These are phyloP conservation scores for Suillia variegata DNA, from an alignment of 2,888 invertebrate species.

Conservation along the genomic window DNA sequence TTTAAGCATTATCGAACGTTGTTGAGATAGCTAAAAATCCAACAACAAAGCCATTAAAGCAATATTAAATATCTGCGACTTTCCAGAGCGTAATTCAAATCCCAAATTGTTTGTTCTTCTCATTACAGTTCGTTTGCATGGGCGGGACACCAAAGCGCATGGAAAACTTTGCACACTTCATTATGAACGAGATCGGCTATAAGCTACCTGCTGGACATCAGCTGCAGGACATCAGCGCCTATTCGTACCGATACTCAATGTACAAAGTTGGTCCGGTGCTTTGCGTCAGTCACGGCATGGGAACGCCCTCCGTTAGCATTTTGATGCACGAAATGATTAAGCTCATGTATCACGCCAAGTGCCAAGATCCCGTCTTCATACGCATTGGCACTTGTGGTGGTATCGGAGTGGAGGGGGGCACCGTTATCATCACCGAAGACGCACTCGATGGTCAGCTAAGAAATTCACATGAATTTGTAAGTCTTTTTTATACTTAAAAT, in stretches of 20 bases:
- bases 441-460: constrained; percentile 87
- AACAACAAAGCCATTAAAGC: too few relatives aligned
- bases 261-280: constrained; percentile 72
- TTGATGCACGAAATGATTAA: constrained; percentile 96
- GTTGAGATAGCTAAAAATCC: too few relatives aligned
- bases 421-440: constrained; percentile 90
- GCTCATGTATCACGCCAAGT: constrained; percentile 89
- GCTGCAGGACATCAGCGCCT: constrained; percentile 86
- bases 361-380: constrained; percentile 87
- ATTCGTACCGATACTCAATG: constrained; percentile 93
- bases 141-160: constrained; percentile 94
- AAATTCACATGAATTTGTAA: constrained; percentile 82
- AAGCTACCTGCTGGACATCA: constrained; percentile 88
- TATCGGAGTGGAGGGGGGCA: constrained; percentile 89
- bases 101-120: too few relatives aligned
- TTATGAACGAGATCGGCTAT: constrained; percentile 88
- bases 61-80: too few relatives aligned
- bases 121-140: constrained; percentile 96
- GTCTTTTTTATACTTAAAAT: constrained; percentile 37
- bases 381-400: constrained; percentile 95
- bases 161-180: constrained; percentile 89
- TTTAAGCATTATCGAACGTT: too few relatives aligned
- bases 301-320: constrained; percentile 94
- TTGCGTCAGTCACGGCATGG: constrained; percentile 86
- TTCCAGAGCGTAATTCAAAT: too few relatives aligned